phyloP scores from a whole-genome alignment of 1,140 invertebrate genomes.

The Drosophila serrata region DNA sequence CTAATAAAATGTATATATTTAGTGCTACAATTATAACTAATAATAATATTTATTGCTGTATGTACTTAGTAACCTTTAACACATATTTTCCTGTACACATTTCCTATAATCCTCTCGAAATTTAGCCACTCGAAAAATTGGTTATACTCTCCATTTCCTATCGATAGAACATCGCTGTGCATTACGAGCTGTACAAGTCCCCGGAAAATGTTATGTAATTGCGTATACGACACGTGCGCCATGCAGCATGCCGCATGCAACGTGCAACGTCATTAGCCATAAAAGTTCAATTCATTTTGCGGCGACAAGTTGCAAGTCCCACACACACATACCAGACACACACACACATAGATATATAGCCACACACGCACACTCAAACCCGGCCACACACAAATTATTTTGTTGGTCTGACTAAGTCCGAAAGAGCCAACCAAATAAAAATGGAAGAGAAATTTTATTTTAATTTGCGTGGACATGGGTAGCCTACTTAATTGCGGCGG shows the following conservation, averaged over 20 bases:
- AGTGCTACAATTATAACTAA: background rate
- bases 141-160: background rate
- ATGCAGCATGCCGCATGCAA: constrained; percentile 45
- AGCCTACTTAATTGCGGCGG: constrained; percentile 75
- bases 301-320: constrained; percentile 59
- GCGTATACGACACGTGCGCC: constrained; percentile 69
- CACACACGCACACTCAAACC: background rate
- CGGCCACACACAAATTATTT: constrained; percentile 59
- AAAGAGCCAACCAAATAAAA: constrained; percentile 45
- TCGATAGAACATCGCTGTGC: constrained; percentile 8
- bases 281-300: constrained; percentile 72
- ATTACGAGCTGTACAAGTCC: constrained; percentile 40
- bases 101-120: background rate
- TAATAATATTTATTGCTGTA: background rate
- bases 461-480: constrained; percentile 73
- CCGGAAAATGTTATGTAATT: constrained; percentile 63
- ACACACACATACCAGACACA: background rate
- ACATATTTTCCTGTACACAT: background rate
- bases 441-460: constrained; percentile 67
- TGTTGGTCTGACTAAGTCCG: constrained; percentile 42
- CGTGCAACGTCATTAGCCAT: constrained; percentile 52
- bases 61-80: background rate
- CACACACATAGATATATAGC: background rate
- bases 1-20: background rate
- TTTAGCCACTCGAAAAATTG: constrained; percentile 18